Percentiles rank a stretch among this genome's conserved stretches.
Conservation (phyloP, 2,797 vertebrate genomes). For the Halcyon leucocephala region DNA sequence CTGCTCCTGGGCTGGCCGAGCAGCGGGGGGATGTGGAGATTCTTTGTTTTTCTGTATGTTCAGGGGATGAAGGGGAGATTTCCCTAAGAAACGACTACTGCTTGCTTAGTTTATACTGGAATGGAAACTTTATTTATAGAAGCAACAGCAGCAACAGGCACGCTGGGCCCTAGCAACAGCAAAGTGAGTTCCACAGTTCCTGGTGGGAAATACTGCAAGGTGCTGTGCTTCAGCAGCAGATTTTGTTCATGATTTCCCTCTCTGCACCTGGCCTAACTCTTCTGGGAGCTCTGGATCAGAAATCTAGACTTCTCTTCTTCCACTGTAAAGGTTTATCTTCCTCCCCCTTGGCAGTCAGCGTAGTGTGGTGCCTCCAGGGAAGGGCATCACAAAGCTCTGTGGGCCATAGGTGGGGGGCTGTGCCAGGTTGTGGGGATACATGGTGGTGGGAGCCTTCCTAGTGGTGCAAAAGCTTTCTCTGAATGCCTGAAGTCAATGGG, state of each 20-base stretch:
- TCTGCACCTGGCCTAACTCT: not conserved
- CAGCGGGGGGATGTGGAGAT: not conserved
- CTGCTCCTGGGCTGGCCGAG: not conserved
- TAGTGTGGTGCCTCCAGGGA: not conserved
- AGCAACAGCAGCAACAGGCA: not conserved
- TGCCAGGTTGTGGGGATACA: accelerated
- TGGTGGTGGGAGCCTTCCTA: not conserved
- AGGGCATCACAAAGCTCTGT: not conserved
- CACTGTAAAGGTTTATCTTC: not conserved
- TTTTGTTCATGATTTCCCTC: not conserved
- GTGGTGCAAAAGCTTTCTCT: not conserved
- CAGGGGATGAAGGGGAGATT: not conserved
- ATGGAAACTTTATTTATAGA: slow-evolving; percentile 48
- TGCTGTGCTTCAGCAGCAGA: not conserved
- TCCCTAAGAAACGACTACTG: not conserved
- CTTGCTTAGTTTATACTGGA: slow-evolving; percentile 36
- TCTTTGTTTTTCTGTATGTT: not conserved
- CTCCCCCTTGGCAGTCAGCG: accelerated
- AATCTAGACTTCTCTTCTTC: not conserved
- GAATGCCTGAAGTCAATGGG: not conserved
- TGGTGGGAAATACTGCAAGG: not conserved
- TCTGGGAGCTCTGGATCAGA: not conserved
- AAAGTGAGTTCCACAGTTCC: not conserved
- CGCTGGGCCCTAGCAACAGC: slow-evolving; percentile 33
- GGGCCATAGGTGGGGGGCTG: accelerated